Conservation (phyloP, 2,797 vertebrate genomes). For the Epinephelus malabaricus region DNA sequence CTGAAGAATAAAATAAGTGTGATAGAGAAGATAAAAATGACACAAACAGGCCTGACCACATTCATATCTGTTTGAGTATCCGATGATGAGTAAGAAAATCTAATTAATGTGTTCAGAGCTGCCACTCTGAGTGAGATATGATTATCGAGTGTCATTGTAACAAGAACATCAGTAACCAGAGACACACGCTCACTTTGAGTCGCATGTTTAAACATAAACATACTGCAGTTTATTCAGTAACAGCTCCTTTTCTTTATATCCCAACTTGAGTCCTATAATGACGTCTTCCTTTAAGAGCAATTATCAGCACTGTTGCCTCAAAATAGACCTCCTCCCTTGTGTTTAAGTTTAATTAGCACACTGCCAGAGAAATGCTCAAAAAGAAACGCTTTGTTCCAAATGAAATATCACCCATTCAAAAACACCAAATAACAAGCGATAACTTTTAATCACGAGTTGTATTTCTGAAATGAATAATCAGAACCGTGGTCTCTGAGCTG, state of each 20-base stretch:
- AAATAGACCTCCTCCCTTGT: slow-evolving; percentile 75
- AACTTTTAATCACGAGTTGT: background rate
- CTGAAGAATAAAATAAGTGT: background rate
- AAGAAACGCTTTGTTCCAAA: slow-evolving; percentile 41
- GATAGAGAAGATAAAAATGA: background rate
- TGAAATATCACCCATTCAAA: slow-evolving; percentile 36
- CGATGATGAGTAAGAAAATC: slow-evolving; percentile 1
- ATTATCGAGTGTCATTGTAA: slow-evolving; percentile 6
- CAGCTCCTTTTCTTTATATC: slow-evolving; percentile 11
- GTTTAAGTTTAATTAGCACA: slow-evolving; percentile 77
- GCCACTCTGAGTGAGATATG: background rate
- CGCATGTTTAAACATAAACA: slow-evolving; percentile 14
- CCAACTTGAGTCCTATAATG: slow-evolving; percentile 23
- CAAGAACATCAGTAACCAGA: slow-evolving; percentile 11
- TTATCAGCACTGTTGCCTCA: slow-evolving; percentile 59
- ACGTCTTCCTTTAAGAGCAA: slow-evolving; percentile 49
- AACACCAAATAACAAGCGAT: background rate
- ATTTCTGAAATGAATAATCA: background rate
- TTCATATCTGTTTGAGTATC: slow-evolving; percentile 20
- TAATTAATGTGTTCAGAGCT: slow-evolving; percentile 7
- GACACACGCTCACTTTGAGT: background rate
- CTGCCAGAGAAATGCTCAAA: slow-evolving; percentile 35
- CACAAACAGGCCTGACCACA: slow-evolving; percentile 1
- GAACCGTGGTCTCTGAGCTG: background rate
- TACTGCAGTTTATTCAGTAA: background rate